Percentiles rank a stretch among this genome's conserved stretches.
Evolutionary conservation across 2,888 invertebrate species (phyloP).

Genomic region (Pharmacophagus antenor): DNA sequence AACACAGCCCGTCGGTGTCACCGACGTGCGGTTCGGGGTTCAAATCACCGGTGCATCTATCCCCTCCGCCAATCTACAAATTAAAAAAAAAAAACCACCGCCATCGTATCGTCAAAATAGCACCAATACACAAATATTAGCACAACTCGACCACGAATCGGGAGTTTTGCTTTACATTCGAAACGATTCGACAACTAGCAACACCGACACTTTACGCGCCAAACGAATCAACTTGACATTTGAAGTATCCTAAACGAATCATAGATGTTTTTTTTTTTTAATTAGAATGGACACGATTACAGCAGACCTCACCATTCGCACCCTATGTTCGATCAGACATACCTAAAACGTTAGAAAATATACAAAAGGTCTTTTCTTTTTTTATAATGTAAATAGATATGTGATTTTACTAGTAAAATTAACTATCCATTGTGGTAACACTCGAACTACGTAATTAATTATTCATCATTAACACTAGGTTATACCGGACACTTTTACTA

Average conservation of each 20-base stretch:
- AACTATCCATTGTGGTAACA: constrained; percentile 73
- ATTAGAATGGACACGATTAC: constrained; percentile 33
- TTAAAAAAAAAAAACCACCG: constrained; percentile 54
- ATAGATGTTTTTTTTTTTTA: constrained; percentile 21
- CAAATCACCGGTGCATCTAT: constrained; percentile 68
- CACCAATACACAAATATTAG: constrained; percentile 76
- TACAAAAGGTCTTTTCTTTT: too few relatives aligned
- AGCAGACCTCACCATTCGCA: constrained; percentile 52
- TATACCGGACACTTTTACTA: too few relatives aligned
- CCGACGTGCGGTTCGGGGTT: constrained; percentile 38
- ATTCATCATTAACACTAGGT: constrained; percentile 27
- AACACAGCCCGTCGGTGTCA: constrained; percentile 32
- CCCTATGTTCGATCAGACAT: constrained; percentile 61
- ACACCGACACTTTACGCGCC: constrained; percentile 46
- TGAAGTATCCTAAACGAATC: constrained; percentile 29
- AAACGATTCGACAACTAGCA: constrained; percentile 58
- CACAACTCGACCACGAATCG: constrained; percentile 51
- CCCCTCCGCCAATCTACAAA: constrained; percentile 36
- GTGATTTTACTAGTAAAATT: constrained; percentile 70
- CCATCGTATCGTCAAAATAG: constrained; percentile 64
- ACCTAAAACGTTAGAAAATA: constrained; percentile 63
- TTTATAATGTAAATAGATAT: constrained; percentile 61
- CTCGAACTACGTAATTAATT: constrained; percentile 60
- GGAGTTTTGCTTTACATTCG: constrained; percentile 49
- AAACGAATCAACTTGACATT: constrained; percentile 46